Base-by-base conservation (phyloP, 2,113 vertebrate species). In the Leucopternis melanops region DNA sequence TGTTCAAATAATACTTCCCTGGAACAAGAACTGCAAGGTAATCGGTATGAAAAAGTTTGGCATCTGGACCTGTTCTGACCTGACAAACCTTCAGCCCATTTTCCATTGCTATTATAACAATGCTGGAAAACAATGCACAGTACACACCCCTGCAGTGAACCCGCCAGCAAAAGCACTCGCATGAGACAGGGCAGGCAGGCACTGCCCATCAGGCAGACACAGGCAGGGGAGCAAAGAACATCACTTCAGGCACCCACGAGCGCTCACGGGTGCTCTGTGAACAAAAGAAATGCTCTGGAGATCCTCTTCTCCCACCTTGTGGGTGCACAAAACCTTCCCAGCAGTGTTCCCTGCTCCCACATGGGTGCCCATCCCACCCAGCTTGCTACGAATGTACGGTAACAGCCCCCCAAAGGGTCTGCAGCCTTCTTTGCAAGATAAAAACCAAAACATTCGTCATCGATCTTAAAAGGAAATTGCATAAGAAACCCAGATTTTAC, bases 121-220 rank as follows among this genome's bases (percentile, higher is more conserved):
- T 50, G 44, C 62, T 67, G 86, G 62, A 85, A 73, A 92, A 67
- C 38, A 49, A 38, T 10, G 16, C 3, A 16, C 27, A n/a, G 85
- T 36, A 7, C 81, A 66, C 72, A 70, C 3, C n/a, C 59, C n/a
- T 40, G 67, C 77, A 27, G 50, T 1, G 2, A 84, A 31, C 32
- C 55, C 1, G 2, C 52, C 25, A 38, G 72, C 6, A 0, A 9
- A 4, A 54, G 44, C 0, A 0, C 62, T 42, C 1, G 0, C 34
- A 32, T 2, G 9, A 26, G 40, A 32, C 63, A 15, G 47, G 74
- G 45, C 78, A 70, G n/a, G 34, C 78, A 70, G 32, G 59, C 11
- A 12, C 57, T 57, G 72, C 81, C 29, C 6, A 2, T 11, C 40
- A 29, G 47, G 50, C 27, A 47, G 38, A 36, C 1, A 2, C 40